A percentile compares a stretch with the other conserved stretches of the same genome.
phyloP scores from a whole-genome alignment of 1,140 invertebrate genomes.

The Temnothorax longispinosus region DNA sequence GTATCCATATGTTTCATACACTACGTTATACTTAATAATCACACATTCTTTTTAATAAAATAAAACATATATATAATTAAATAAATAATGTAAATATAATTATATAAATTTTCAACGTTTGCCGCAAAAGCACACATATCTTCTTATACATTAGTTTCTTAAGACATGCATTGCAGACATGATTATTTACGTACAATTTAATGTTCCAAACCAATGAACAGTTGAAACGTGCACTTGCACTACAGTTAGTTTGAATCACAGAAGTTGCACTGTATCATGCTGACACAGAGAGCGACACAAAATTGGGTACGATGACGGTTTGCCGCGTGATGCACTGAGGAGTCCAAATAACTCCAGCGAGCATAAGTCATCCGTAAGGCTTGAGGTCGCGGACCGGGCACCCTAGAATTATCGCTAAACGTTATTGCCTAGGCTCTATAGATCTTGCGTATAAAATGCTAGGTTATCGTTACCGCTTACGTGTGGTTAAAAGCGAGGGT shows the following conservation, averaged over 20 bases:
- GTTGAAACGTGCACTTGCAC: neutral
- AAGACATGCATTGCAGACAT: neutral
- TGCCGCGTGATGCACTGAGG: constrained; percentile 56
- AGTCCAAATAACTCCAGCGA: constrained; percentile 72
- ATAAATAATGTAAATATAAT: no score
- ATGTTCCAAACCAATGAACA: neutral
- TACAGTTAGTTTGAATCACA: neutral
- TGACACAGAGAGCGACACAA: constrained; percentile 21
- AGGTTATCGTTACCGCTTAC: constrained; percentile 80
- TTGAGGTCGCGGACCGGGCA: constrained; percentile 74
- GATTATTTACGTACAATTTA: neutral
- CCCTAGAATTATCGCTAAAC: constrained; percentile 86
- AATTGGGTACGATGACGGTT: constrained; percentile 46
- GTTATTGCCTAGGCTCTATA: constrained; percentile 86
- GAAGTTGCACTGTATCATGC: neutral
- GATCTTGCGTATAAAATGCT: constrained; percentile 86
- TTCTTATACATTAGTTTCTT: neutral
- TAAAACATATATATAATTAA: neutral
- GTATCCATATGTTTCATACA: neutral
- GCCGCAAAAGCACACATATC: neutral
- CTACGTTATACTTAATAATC: neutral
- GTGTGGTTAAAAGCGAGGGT: constrained; percentile 81
- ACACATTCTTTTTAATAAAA: neutral
- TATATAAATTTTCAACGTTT: neutral
- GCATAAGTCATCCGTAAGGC: constrained; percentile 81